These are phyloP conservation scores for Burhinus bistriatus DNA, from an alignment of 2,113 vertebrate species.

Conservation along the genomic window DNA sequence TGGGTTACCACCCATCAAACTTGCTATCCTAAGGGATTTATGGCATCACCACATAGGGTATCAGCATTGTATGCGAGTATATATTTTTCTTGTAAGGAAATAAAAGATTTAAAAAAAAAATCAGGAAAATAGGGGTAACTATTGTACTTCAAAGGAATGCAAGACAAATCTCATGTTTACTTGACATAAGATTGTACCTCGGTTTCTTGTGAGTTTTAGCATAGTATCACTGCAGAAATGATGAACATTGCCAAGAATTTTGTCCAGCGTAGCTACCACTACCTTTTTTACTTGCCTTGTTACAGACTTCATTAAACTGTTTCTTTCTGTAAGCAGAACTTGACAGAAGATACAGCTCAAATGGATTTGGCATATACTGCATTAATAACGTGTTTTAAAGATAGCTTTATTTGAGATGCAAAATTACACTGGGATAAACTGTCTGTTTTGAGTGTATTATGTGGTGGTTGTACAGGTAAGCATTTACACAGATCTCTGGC, in stretches of 20 bases:
- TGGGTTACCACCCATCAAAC: conserved; percentile 45
- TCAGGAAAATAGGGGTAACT: neutral
- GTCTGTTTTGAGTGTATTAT: neutral
- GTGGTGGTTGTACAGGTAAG: neutral
- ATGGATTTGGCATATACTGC: neutral
- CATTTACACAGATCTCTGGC: neutral
- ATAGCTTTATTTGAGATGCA: neutral
- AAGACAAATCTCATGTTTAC: conserved; percentile 25
- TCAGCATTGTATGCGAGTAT: conserved; percentile 53
- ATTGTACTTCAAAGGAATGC: neutral
- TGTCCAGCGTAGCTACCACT: neutral
- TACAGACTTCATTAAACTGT: neutral
- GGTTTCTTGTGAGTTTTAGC: conserved; percentile 14
- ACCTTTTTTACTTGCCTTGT: neutral
- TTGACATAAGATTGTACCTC: conserved; percentile 20
- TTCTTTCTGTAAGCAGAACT: neutral
- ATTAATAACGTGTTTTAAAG: neutral
- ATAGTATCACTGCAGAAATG: neutral
- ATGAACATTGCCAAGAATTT: neutral
- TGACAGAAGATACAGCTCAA: neutral
- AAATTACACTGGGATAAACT: neutral
- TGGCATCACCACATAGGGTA: conserved; percentile 2
- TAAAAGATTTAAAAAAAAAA: neutral
- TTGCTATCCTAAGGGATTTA: conserved; percentile 49
- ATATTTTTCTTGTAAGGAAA: conserved; percentile 53